Percentiles rank a stretch among this genome's conserved stretches.
Conservation (phyloP, 2,113 vertebrate genomes). For the Sebastes schlegelii region DNA sequence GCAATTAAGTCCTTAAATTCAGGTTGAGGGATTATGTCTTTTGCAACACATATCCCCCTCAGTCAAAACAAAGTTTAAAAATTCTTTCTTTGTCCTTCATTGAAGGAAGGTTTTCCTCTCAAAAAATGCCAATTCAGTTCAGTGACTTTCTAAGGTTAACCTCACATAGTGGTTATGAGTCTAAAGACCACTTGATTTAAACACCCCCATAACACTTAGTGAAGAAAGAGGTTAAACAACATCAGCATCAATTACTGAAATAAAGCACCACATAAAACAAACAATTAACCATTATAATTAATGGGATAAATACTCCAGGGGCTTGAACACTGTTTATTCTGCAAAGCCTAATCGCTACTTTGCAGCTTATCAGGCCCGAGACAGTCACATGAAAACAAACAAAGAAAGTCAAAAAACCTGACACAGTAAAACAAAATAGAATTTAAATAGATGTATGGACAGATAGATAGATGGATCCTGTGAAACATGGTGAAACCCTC, state of each 20-base stretch:
- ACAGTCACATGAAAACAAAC: constrained; percentile 52
- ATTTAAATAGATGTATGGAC: too few species aligned
- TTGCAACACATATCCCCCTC: neutral
- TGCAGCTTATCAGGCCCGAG: neutral
- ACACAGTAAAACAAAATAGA: too few species aligned
- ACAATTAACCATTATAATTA: neutral
- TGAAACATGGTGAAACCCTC: neutral
- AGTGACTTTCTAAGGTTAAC: neutral
- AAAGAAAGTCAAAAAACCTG: constrained; percentile 27
- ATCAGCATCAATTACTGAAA: neutral
- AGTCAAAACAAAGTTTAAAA: neutral
- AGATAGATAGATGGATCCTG: too few species aligned
- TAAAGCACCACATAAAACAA: neutral
- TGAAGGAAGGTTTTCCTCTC: neutral
- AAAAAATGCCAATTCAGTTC: neutral
- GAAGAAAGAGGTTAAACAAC: neutral
- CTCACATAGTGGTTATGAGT: neutral
- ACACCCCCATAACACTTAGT: neutral
- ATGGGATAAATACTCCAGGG: constrained; percentile 45
- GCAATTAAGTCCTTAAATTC: neutral
- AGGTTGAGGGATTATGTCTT: constrained; percentile 10
- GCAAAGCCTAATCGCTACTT: constrained; percentile 44
- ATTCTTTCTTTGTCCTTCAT: neutral
- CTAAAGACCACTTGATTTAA: neutral
- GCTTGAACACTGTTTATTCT: constrained; percentile 42